Base-by-base conservation (phyloP, 2,797 vertebrate genomes). In the Semotilus atromaculatus region DNA sequence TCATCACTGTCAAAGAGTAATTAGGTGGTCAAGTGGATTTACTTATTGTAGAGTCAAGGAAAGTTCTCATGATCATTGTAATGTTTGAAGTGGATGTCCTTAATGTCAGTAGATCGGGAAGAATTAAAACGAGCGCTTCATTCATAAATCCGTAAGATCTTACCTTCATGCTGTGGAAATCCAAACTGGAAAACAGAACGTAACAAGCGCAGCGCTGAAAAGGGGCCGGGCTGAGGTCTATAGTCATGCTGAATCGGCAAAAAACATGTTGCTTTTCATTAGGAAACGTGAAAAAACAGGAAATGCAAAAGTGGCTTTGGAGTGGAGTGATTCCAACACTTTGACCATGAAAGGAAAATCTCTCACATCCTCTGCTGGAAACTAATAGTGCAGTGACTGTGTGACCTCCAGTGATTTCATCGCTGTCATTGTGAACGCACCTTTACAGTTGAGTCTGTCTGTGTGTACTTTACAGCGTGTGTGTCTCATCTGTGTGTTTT, bases 321-420 rank as follows among this genome's bases (percentile, higher is more conserved):
- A 38, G 13, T 58, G 13, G 58, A 31, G 55, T 43, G n/a, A 64
- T 29, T 45, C 26, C 38, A 45, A 26, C 23, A 19, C 11, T 38
- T 43, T 6, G 60, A 64, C 8, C 60, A 64, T 64, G 26, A 29
- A 64, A 64, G 29, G 60, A 14, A 64, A 64, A 64, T 43, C 5
- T 31, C 26, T 79, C 38, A 34, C n/a, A 79, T 79, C 18, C 38
- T 64, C 51, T 26, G 11, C 74, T 31, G 51, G 23, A 58, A 62
- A 79, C 21, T 45, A 62, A 60, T 34, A 74, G 26, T 76, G 58
- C 82, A 82, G 45, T 77, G 73, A 83, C 62, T 43, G 6, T 55
- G 45, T 26, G n/a, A 70, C 73, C 82, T 70, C 82, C 66, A 68
- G 73, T 38, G 48, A 70, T 77, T 45, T 78, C 45, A 76, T 68